Evolutionary conservation across 2,113 vertebrate genomes (phyloP), one percentile per base, ranked within the genome.

Genomic region (Caranx melampygus): DNA sequence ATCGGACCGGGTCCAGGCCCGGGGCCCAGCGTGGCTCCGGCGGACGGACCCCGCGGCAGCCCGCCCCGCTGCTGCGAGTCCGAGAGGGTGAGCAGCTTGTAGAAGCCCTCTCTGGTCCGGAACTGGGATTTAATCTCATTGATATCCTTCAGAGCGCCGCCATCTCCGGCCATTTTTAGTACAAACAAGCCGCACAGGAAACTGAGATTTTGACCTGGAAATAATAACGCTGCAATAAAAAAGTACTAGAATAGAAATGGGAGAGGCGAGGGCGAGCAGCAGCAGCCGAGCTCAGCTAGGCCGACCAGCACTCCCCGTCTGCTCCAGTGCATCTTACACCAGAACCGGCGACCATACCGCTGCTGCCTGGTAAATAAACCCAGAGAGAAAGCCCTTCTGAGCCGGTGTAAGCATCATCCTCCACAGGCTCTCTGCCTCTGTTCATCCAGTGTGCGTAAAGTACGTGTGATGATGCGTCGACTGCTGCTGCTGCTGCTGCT

Each of bases 51-150:
- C 85, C 96, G 95, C 51, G 95, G 91, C 82, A 96, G 90, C 26
- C 96, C 96, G 70, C 94, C 96, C 79, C 95, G 93, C 90, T 95
- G 95, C 88, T 95, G 94, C 15, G 95, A 96, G 87, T 96, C 95
- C 1, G 95, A 95, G 88, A 95, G 95, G 63, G 96, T 96, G 71
- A 97, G 95, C 92, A 97, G 96, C 84, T 97, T 96, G 94, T 97
- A 97, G 87, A 96, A 96, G 73, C 96, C 96, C 93, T 97, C 96
- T 66, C 97, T 94, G 87, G 97, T 97, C 83, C 97, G 94, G 92
- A 97, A 97, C 95, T 97, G 97, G 60, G 96, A 97, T 93, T 97
- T 97, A 90, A 97, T 96, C 92, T 97, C 97, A 92, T 96, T 95
- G 87, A 96, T 94, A 95, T 96, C 96, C 89, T 96, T 96, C 93